Evolutionary conservation across 2,797 vertebrate species (phyloP).

Genomic region (Astyanax mexicanus): DNA sequence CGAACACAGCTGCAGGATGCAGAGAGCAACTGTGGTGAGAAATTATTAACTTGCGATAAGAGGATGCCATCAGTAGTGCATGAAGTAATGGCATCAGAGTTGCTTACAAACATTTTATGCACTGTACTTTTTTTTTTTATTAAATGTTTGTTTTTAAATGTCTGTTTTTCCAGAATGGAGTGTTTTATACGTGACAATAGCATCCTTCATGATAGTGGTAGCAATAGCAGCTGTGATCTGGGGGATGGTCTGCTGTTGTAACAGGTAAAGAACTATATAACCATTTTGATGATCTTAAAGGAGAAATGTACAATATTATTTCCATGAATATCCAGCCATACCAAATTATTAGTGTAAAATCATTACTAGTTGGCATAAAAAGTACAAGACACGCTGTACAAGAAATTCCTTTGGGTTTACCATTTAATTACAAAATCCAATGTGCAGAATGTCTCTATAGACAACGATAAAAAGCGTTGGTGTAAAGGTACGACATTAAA

Average conservation of each 20-base stretch:
- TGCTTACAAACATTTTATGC: background rate
- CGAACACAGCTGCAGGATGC: conserved; percentile 87
- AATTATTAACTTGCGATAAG: background rate
- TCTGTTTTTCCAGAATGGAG: conserved; percentile 90
- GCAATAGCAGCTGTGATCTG: conserved; percentile 87
- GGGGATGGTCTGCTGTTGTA: conserved; percentile 93
- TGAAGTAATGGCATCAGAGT: background rate
- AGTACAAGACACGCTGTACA: too few species aligned
- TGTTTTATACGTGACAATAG: conserved; percentile 97
- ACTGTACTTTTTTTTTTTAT: background rate
- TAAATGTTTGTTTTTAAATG: background rate
- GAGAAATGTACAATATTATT: background rate
- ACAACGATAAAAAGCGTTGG: too few species aligned
- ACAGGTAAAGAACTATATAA: conserved; percentile 79
- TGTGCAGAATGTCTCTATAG: too few species aligned
- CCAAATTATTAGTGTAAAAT: too few species aligned
- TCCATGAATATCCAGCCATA: background rate
- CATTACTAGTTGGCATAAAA: too few species aligned
- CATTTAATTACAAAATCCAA: too few species aligned
- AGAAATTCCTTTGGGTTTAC: too few species aligned
- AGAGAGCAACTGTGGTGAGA: conserved; percentile 96
- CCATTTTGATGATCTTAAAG: background rate
- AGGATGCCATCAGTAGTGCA: too few species aligned
- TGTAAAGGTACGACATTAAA: too few species aligned
- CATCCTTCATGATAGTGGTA: conserved; percentile 92